Evolutionary conservation across 64 coral and sea anemone species (phyloP), one percentile per base, ranked within the genome.

Genomic region (Montipora cactus): DNA sequence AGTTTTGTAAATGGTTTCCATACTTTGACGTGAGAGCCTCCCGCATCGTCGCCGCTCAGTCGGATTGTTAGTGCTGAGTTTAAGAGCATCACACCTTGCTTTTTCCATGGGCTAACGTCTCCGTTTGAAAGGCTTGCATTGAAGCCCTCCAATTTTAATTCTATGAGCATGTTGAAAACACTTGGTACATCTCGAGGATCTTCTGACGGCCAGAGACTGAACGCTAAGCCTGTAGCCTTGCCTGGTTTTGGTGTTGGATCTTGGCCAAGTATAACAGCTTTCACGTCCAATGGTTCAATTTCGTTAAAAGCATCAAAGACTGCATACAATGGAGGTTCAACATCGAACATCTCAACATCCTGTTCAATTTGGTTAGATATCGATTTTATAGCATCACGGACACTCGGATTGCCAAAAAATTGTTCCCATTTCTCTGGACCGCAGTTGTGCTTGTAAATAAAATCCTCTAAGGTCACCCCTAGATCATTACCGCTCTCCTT

Each of bases 191-290:
- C 44, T 52, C 87, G 53, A 3, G 87, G 71, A 44, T 89, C 73
- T 7, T 53, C 71, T 11, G 9, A 4, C 4, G 59, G 59, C 3
- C 3, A 64, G 19, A 89, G 70, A 44, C 71, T 76, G 46, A 89
- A 89, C 1, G 87, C 87, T 11, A 89, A 28, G 18, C 87, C 87
- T 62, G 71, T 89, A 15, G 87, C 72, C 64, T 89, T 76, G 8
- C 74, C 87, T 46, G 8, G 46, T 77, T 89, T 72, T 59, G 87
- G 87, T 21, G 72, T 89, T 46, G 87, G 87, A 45, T 89, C 87
- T 77, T 89, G 87, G 2, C 87, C 87, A 25, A 89, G 1, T 44
- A 89, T 89, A 75, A 89, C 53, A 9, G 46, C 87, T 46, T 37
- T 59, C 0, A 89, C 52, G 20, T 21, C 25, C 0, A 10, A 4